Base-by-base conservation (phyloP, 1,140 invertebrate genomes). In the Manduca sexta region DNA sequence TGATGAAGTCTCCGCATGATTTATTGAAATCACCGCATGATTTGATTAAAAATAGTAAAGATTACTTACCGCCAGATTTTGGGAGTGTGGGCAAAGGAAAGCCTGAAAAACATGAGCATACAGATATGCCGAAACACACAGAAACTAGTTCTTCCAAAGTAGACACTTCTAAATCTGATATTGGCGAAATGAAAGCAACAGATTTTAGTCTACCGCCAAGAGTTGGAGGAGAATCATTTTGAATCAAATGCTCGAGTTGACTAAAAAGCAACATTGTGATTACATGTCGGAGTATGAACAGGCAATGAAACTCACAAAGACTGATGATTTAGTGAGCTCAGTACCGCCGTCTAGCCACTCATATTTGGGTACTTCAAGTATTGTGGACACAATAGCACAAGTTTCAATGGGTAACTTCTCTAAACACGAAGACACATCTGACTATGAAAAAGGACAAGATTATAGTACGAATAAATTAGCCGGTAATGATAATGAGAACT, bases 261-360 rank as follows among this genome's bases (percentile, higher is more conserved):
- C 84, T 0, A 87, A 86, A 87, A 87, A 53, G 86, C 84, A 0
- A 86, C 83, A 6, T 77, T 86, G 67, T 74, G 86, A 87, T 53
- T 87, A 85, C 52, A 62, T 74, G 41, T 50, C 68, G 1, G 83
- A 87, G 56, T 79, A 77, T 46, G 77, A 69, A 46, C 75, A 84
- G 49, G 69, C 74, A 7, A 45, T 80, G n/a, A 87, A 86, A 52
- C 52, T 85, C 33, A 55, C 74, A 0, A 84, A 86, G 26, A 37
- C 64, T 8, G 85, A 87, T 33, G 83, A 86, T 41, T 48, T 74
- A 4, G 57, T 69, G 14, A 57, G 68, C 8, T 53, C 66, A 7
- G 49, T 77, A 40, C 69, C 82, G 16, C 53, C 71, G 5, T 74
- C 80, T 13, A 72, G 74, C 38, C 80, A 84, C 49, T 69, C 78